phyloP scores from a whole-genome alignment of 1,140 invertebrate species.

The Zaprionus inermis region DNA sequence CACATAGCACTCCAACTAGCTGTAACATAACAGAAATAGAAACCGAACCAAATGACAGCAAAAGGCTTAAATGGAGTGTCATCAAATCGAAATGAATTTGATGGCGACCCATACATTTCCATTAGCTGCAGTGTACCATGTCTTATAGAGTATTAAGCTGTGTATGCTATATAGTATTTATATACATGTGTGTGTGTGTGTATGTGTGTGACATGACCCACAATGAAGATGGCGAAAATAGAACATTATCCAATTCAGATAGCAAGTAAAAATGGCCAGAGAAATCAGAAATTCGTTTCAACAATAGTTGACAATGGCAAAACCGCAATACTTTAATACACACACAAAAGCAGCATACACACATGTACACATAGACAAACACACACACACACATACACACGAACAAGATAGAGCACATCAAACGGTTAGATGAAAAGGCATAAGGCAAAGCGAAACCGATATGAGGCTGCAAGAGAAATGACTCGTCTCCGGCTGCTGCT shows the following conservation, averaged over 20 bases:
- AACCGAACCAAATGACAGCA: background rate
- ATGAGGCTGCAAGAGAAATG: conserved; percentile 31
- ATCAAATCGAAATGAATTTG: conserved; percentile 1
- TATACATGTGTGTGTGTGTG: background rate
- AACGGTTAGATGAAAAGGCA: conserved; percentile 59
- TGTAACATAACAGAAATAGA: background rate
- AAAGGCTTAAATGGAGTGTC: no score
- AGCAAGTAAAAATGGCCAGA: conserved; percentile 3
- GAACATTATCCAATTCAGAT: conserved; percentile 28
- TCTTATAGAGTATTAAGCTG: background rate
- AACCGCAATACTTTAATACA: conserved; percentile 65
- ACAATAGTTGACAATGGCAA: conserved; percentile 66
- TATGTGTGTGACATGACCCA: background rate
- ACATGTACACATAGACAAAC: background rate
- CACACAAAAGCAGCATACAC: conserved; percentile 28
- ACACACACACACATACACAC: no score
- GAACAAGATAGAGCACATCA: conserved; percentile 34
- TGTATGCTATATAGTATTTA: background rate
- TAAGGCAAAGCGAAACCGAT: conserved; percentile 51
- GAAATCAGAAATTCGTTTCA: conserved; percentile 62
- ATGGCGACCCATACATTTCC: background rate
- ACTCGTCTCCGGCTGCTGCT: conserved; percentile 14
- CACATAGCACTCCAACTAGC: background rate
- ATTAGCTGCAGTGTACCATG: background rate
- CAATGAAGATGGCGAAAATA: background rate